These are phyloP conservation scores for Apistogramma diplotaenia DNA, from an alignment of 2,113 vertebrate genomes.

Conservation along the genomic window DNA sequence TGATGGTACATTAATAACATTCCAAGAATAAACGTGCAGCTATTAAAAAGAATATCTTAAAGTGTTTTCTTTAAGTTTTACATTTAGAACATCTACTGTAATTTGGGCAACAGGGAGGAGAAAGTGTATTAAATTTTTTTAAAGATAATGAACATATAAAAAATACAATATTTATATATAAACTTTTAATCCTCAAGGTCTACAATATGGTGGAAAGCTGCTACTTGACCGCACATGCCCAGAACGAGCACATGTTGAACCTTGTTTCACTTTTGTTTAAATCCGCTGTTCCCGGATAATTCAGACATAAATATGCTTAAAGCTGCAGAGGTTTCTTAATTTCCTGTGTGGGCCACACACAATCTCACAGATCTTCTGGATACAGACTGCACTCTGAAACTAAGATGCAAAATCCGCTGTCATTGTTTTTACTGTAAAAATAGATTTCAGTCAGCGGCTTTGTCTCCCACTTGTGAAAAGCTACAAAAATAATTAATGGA, in stretches of 20 bases:
- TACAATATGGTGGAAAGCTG: slow-evolving; percentile 3
- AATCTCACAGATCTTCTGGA: slow-evolving; percentile 59
- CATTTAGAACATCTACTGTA: not conserved
- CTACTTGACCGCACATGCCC: slow-evolving; percentile 54
- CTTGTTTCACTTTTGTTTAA: slow-evolving; percentile 76
- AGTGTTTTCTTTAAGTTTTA: not conserved
- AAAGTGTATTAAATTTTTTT: not conserved
- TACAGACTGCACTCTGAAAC: slow-evolving; percentile 39
- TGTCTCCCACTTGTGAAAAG: slow-evolving; percentile 52
- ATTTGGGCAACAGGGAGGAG: not conserved
- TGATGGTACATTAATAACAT: slow-evolving; percentile 5
- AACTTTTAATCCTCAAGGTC: slow-evolving; percentile 1
- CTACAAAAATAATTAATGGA: slow-evolving; percentile 64
- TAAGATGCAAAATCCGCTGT: slow-evolving; percentile 56
- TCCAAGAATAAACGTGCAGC: not conserved
- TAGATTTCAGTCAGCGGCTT: slow-evolving; percentile 54
- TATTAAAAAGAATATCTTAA: not conserved
- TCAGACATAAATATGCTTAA: slow-evolving; percentile 79
- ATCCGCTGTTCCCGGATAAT: slow-evolving; percentile 76
- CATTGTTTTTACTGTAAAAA: slow-evolving; percentile 67
- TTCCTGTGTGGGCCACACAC: slow-evolving; percentile 83
- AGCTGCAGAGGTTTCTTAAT: slow-evolving; percentile 80
- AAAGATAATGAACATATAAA: not conserved
- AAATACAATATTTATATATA: not conserved
- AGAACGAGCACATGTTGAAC: slow-evolving; percentile 60